These are phyloP conservation scores for Lampropteryx suffumata DNA, from an alignment of 2,888 invertebrate genomes.

Conservation along the genomic window DNA sequence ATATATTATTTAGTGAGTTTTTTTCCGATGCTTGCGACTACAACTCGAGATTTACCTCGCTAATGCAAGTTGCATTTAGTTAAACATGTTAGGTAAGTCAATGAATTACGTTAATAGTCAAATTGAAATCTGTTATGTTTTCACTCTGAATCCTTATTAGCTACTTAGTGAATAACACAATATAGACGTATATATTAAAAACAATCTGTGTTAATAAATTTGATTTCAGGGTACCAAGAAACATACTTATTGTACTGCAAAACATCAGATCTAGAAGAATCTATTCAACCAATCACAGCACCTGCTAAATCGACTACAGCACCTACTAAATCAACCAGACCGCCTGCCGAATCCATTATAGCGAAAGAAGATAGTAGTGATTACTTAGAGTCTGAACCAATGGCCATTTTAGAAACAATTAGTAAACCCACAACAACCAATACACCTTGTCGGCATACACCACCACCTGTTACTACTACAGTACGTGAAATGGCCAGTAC, in stretches of 20 bases:
- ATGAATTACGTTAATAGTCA: no score
- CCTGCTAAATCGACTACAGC: neutral
- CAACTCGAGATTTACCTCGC: no score
- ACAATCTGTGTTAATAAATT: neutral
- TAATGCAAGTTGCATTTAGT: no score
- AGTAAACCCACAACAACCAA: neutral
- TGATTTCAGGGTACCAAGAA: constrained; percentile 43
- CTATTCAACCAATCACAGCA: neutral
- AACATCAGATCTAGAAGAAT: constrained; percentile 31
- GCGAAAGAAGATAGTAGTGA: constrained; percentile 4
- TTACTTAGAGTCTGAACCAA: constrained; percentile 15
- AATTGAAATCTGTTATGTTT: no score
- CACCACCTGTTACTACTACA: neutral
- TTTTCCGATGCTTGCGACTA: no score
- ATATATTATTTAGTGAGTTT: no score
- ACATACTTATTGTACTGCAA: constrained; percentile 47
- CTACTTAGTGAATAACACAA: no score
- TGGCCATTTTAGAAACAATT: neutral
- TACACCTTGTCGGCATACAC: neutral
- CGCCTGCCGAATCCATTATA: neutral
- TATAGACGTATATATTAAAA: no score
- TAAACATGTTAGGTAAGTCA: no score
- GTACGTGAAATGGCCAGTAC: neutral
- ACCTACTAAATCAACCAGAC: neutral
- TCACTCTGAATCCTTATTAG: no score